These are phyloP conservation scores for Spea multiplicata DNA, from an alignment of 2,113 vertebrate genomes.

Conservation along the genomic window DNA sequence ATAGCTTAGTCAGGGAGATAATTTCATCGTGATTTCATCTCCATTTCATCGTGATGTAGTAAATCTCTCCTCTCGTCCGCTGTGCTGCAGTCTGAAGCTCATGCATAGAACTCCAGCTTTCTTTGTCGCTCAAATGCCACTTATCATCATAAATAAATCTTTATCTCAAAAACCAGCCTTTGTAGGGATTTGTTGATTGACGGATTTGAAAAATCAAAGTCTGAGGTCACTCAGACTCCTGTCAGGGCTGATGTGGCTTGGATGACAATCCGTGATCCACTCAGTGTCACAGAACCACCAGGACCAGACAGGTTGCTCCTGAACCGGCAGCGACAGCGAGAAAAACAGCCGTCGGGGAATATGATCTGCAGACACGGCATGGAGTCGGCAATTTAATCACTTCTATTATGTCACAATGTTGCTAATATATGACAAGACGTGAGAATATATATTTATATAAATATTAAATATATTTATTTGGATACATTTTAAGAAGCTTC, in stretches of 20 bases:
- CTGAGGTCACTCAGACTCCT: background rate
- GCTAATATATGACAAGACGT: no score
- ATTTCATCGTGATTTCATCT: no score
- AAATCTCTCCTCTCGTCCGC: no score
- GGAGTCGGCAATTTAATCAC: background rate
- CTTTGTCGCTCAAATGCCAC: background rate
- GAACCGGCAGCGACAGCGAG: background rate
- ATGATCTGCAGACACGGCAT: background rate
- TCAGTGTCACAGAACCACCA: background rate
- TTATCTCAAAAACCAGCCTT: slow-evolving; percentile 25
- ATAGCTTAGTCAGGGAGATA: no score
- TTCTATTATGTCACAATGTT: no score
- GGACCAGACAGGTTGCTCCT: background rate
- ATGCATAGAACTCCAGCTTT: background rate
- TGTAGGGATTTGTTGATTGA: slow-evolving; percentile 29
- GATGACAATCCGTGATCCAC: background rate
- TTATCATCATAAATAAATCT: background rate
- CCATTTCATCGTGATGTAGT: no score
- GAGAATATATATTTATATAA: no score
- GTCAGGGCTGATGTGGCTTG: slow-evolving; percentile 9
- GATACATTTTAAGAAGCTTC: no score
- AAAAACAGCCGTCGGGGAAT: background rate
- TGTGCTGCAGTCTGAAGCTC: no score
- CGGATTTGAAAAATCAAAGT: background rate
- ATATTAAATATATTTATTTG: no score